Conservation (phyloP, 2,797 vertebrate species). For the Vipera latastei region DNA sequence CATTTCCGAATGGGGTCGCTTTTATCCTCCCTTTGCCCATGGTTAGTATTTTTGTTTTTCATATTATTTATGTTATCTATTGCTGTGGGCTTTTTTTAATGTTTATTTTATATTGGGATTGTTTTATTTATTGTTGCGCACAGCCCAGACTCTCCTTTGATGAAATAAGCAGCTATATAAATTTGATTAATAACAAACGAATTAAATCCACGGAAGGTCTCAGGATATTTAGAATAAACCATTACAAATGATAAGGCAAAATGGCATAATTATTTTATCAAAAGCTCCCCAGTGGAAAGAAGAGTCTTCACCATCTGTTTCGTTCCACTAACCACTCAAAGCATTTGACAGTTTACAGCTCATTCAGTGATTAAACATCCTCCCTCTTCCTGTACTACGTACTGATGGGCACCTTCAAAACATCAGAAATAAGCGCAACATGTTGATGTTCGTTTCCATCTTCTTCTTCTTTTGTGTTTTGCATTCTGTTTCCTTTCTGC, state of each 20-base stretch:
- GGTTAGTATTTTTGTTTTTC: background rate
- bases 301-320: background rate
- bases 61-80: background rate
- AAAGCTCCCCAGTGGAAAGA: background rate
- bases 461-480: background rate
- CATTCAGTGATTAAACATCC: background rate
- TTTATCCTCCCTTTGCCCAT: background rate
- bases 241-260: background rate
- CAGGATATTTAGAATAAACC: background rate
- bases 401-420: slow-evolving; percentile 5
- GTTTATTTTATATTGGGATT: background rate
- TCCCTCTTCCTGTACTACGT: slow-evolving; percentile 4
- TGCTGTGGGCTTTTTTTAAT: background rate
- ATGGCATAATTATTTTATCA: background rate
- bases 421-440: slow-evolving; percentile 9
- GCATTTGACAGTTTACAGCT: background rate
- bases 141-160: background rate
- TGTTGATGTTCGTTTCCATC: background rate
- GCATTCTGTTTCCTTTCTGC: slow-evolving; percentile 17
- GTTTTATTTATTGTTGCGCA: background rate
- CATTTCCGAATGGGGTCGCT: background rate
- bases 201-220: background rate
- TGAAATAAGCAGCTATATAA: background rate
- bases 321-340: background rate
- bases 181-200: background rate